These are phyloP conservation scores for Poeciliopsis paucimaculata DNA, from an alignment of 2,797 vertebrate genomes.

Conservation along the genomic window DNA sequence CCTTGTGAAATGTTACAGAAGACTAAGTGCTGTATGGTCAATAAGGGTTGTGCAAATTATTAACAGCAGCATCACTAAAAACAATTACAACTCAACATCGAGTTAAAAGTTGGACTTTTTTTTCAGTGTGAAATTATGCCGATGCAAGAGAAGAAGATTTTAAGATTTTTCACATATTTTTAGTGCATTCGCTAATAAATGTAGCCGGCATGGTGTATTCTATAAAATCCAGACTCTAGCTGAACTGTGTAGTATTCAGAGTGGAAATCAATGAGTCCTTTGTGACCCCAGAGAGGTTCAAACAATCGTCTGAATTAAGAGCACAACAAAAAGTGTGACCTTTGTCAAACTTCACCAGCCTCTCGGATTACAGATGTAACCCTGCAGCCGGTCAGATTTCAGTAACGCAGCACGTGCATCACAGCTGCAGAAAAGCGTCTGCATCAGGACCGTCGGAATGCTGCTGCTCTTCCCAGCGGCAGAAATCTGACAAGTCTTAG, in stretches of 20 bases:
- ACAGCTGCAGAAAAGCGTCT: slow-evolving; percentile 38
- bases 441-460: slow-evolving; percentile 19
- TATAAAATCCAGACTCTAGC: neutral
- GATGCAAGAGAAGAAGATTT: neutral
- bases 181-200: neutral
- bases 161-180: neutral
- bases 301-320: slow-evolving; percentile 66
- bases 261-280: slow-evolving; percentile 62
- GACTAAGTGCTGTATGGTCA: neutral
- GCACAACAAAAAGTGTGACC: slow-evolving; percentile 55
- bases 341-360: slow-evolving; percentile 44
- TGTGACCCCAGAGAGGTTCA: slow-evolving; percentile 53
- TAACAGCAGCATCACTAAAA: neutral
- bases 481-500: slow-evolving; percentile 43
- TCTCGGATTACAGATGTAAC: slow-evolving; percentile 70
- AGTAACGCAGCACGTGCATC: slow-evolving; percentile 54
- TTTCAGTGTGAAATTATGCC: neutral
- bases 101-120: neutral
- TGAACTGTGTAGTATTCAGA: neutral
- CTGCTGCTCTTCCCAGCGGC: slow-evolving; percentile 20
- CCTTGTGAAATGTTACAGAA: neutral
- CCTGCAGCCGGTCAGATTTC: slow-evolving; percentile 66
- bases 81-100: neutral
- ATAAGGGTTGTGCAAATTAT: neutral
- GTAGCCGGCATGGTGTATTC: neutral